phyloP scores from a whole-genome alignment of 2,888 invertebrate genomes.

The Tupiocoris notatus region DNA sequence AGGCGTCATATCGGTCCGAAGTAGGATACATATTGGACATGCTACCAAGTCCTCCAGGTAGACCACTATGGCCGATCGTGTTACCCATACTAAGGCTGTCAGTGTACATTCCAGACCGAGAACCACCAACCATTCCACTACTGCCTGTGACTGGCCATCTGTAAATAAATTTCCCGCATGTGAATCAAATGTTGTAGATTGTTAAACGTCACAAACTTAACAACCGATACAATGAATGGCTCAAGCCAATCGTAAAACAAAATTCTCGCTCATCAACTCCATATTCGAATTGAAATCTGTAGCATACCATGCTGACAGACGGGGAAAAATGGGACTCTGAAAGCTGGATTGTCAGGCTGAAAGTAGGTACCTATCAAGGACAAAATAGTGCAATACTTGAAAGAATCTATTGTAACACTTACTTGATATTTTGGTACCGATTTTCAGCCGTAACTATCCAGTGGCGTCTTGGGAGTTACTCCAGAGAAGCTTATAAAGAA shows the following conservation, averaged over 20 bases:
- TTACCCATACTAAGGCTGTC: conserved; percentile 2
- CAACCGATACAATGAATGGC: too few species aligned
- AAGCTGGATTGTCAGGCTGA: too few species aligned
- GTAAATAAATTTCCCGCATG: neutral
- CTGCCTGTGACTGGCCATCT: conserved; percentile 24
- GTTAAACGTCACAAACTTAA: too few species aligned
- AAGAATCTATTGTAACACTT: too few species aligned
- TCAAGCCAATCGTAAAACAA: too few species aligned
- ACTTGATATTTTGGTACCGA: neutral
- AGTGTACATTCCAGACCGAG: conserved; percentile 17
- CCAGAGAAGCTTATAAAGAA: too few species aligned
- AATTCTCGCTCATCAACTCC: too few species aligned
- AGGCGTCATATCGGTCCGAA: conserved; percentile 48
- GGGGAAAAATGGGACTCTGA: too few species aligned
- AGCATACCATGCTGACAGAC: too few species aligned
- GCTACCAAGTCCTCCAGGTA: neutral
- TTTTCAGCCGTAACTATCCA: neutral
- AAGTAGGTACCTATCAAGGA: neutral
- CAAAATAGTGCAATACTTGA: too few species aligned
- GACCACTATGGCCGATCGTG: neutral
- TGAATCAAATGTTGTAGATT: too few species aligned
- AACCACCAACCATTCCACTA: conserved; percentile 7
- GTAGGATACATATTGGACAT: conserved; percentile 30
- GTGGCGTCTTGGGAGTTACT: neutral
- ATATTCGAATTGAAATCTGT: too few species aligned